Base-by-base conservation (phyloP, 2,888 invertebrate genomes). In the Dicroscelio sp. region DNA sequence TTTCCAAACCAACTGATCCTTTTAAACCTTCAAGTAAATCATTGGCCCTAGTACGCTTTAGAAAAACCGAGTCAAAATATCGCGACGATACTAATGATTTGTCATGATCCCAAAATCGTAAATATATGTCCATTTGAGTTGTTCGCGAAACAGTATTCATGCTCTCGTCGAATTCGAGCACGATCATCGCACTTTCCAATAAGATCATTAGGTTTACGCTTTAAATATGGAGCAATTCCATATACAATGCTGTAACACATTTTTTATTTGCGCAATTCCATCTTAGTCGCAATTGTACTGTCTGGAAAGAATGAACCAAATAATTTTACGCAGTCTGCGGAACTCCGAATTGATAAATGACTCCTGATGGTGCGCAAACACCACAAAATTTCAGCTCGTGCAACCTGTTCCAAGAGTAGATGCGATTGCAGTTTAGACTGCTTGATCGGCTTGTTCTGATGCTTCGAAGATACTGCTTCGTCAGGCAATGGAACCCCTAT, bases 101-200 rank as follows among this genome's bases (percentile, higher is more conserved):
- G 31, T 92, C 73, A 27, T 80, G 48, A 75, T 94, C 87, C 94
- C 94, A 95, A 83, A 89, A 95, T 73, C 94, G 67, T 5, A 96
- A 86, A 25, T 91, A 48, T 12, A 95, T 73, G 78, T 95, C 95
- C 94, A 95, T 95, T 89, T 95, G 94, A 31, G 71, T 80, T 63
- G 76, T 87, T 79, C 92, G 93, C 30, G 88, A 76, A 30, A 94
- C 85, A 6, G 83, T 84, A 63, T 94, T 93, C 25, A 94, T 69
- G 17, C 71, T 82, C 75, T 93, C 93, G 67, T 92, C 92, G 76
- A 94, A 93, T 75, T 60, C 88, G 33, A 92, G 71, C 1, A 92
- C 92, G 69, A 88, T 52, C 48, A 33, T 48, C 63, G 76, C 84
- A 90, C 20, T 58, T 52, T 48, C 63, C 75, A 31, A 93, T 48